Evolutionary conservation across 2,113 vertebrate genomes (phyloP).

Genomic region (Sinocyclocheilus maitianheensis): DNA sequence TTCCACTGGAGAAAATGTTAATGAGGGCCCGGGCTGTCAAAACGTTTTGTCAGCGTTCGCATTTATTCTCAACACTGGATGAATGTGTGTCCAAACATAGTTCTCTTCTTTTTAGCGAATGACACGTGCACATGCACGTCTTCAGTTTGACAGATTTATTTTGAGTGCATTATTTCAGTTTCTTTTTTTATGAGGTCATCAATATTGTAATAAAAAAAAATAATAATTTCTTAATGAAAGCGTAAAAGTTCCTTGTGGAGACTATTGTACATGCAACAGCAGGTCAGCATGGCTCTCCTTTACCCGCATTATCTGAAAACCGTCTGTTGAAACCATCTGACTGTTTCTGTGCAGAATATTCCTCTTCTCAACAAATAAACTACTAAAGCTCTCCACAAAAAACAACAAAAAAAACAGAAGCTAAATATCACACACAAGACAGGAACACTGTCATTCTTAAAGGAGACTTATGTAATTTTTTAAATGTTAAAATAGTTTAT

Average conservation of each 20-base stretch:
- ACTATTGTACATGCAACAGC: neutral
- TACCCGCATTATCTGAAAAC: neutral
- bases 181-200: neutral
- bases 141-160: neutral
- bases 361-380: neutral
- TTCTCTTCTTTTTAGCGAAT: neutral
- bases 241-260: neutral
- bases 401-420: neutral
- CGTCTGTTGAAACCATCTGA: neutral
- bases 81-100: conserved; percentile 17
- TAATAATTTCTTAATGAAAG: neutral
- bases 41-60: conserved; percentile 30
- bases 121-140: neutral
- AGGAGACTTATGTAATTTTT: neutral
- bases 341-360: conserved; percentile 21
- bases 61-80: conserved; percentile 30
- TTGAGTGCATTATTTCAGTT: neutral
- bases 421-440: neutral
- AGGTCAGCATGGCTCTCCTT: neutral
- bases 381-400: neutral
- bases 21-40: conserved; percentile 8
- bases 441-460: neutral
- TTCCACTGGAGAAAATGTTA: conserved; percentile 25
- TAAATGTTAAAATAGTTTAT: neutral
- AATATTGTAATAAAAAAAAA: neutral